Evolutionary conservation across 1,140 invertebrate genomes (phyloP).

Genomic region (Hesperophylax magnus): DNA sequence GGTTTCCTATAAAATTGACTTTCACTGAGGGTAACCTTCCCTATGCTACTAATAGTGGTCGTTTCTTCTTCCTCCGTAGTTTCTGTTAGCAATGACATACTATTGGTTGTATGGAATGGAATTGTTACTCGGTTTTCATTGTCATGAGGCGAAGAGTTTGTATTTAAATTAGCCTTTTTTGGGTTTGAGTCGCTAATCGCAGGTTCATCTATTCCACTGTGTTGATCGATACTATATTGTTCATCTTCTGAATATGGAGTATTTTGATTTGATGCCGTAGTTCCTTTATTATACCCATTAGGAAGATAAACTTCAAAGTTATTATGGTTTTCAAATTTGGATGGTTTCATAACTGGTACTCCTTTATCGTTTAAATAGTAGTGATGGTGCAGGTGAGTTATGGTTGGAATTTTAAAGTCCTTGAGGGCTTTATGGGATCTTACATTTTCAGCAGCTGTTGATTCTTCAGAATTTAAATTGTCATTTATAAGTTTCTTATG

Average conservation of each 20-base stretch:
- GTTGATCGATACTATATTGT: background rate
- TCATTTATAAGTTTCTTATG: slow-evolving; percentile 34
- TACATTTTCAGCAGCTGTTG: slow-evolving; percentile 24
- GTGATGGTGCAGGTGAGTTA: slow-evolving; percentile 65
- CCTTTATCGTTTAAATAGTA: slow-evolving; percentile 61
- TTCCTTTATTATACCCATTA: slow-evolving; percentile 24
- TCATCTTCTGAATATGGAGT: background rate
- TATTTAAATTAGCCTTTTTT: background rate
- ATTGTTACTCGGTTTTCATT: slow-evolving; percentile 4
- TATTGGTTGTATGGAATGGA: slow-evolving; percentile 4
- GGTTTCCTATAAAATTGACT: slow-evolving; percentile 6
- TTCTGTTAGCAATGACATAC: background rate
- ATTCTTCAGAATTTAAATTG: slow-evolving; percentile 33
- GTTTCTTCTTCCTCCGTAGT: slow-evolving; percentile 1
- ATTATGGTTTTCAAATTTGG: slow-evolving; percentile 38
- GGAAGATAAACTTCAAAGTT: slow-evolving; percentile 45
- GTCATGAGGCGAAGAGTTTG: background rate
- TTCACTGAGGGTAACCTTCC: slow-evolving; percentile 4
- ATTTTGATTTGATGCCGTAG: background rate
- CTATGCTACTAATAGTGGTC: background rate
- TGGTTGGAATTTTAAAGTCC: slow-evolving; percentile 42
- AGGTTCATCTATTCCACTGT: background rate
- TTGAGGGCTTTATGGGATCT: slow-evolving; percentile 20
- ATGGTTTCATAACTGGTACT: slow-evolving; percentile 51
- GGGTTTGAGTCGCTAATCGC: background rate